Evolutionary conservation across 1,140 invertebrate species (phyloP), one percentile per base, ranked within the genome.

Genomic region (Bombus haemorrhoidalis): DNA sequence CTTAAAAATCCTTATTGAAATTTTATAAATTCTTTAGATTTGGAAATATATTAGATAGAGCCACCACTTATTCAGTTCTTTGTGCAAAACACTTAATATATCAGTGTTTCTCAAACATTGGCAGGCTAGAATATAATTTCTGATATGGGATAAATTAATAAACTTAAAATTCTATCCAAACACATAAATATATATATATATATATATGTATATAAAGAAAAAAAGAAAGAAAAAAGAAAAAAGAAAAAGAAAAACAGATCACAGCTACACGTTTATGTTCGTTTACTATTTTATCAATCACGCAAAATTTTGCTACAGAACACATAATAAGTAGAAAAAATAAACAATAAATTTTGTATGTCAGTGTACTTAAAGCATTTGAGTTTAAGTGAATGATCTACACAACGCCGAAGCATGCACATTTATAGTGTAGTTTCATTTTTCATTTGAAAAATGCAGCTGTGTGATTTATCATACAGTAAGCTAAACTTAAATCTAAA

Each of bases 401-500:
- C 91, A 92, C 80, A 91, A 91, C 85, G 91, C 90, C 89, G 90
- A 90, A 87, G 91, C 93, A 94, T 94, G 94, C 93, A 94, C 91
- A 92, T 91, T 91, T 82, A 93, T 90, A 87, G 91, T 93, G 91
- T 93, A 90, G 85, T 87, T 81, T 87, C 64, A 87, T 91, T 89
- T 87, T 86, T 78, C 83, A 68, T 83, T 90, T 64, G 71, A 82
- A 91, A 89, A 91, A 93, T 91, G 88, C 92, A 93, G 90, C 91
- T 82, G 91, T 92, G 90, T 93, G 92, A 91, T 87, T 92, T 89
- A 86, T 92, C 91, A 93, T 93, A 93, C 92, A 94, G 86, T 93
- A 94, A 95, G 93, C 94, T 94, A 94, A 89, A 93, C 92, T 94
- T 94, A 94, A 89, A 90, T 93, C 91, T 94, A 95, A 92, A 91